phyloP scores from a whole-genome alignment of 2,113 vertebrate species.

The Paradoxurus hermaphroditus region DNA sequence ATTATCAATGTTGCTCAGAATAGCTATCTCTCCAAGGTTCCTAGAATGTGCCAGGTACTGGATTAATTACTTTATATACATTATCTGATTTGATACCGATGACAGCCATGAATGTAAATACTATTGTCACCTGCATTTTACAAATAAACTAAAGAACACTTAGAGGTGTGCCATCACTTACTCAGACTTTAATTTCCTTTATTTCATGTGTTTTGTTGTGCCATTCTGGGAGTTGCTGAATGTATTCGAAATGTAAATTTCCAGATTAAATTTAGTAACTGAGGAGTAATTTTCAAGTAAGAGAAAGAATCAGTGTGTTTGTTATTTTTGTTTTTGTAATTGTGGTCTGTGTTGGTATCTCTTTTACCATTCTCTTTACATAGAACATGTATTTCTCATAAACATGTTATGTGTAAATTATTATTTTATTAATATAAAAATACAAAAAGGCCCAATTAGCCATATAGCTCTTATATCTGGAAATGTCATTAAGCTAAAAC shows the following conservation, averaged over 20 bases:
- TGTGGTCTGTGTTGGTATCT: background rate
- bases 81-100: background rate
- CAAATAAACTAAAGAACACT: background rate
- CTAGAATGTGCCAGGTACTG: background rate
- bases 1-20: background rate
- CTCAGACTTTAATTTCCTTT: background rate
- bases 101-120: background rate
- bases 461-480: background rate
- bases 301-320: background rate
- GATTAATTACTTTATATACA: background rate
- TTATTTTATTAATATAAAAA: background rate
- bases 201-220: background rate
- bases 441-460: background rate
- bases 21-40: background rate
- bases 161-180: background rate
- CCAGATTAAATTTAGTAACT: background rate
- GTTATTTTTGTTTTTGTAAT: background rate
- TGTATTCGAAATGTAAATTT: background rate
- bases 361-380: background rate
- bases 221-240: background rate
- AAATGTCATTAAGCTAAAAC: background rate
- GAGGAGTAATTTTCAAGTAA: background rate
- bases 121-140: background rate
- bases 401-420: background rate
- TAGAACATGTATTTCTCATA: background rate